phyloP scores from a whole-genome alignment of 2,797 vertebrate species.

The Tenualosa ilisha region DNA sequence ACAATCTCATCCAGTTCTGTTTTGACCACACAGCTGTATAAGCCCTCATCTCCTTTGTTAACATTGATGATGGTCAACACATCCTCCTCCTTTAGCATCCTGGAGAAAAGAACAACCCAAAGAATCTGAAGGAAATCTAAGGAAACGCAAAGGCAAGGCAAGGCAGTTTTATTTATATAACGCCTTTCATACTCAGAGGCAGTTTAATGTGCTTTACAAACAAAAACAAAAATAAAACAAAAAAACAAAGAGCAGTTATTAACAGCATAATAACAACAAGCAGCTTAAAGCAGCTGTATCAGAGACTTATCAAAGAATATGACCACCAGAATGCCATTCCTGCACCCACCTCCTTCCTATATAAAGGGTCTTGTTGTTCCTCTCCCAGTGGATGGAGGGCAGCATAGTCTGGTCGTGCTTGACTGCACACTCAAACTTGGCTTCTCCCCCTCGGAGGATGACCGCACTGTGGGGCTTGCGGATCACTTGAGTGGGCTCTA shows the following conservation, averaged over 20 bases:
- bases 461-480: conserved; percentile 83
- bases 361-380: conserved; percentile 78
- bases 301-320: no score
- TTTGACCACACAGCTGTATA: conserved; percentile 89
- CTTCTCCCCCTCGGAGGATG: conserved; percentile 80
- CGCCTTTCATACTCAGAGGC: no score
- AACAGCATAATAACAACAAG: not conserved
- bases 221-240: no score
- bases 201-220: no score
- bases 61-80: conserved; percentile 87
- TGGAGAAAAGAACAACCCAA: conserved; percentile 55
- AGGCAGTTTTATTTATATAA: no score
- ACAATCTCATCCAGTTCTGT: conserved; percentile 90
- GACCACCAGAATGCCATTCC: not conserved
- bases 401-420: conserved; percentile 82
- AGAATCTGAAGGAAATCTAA: not conserved
- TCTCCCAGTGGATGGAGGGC: conserved; percentile 86
- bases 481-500: conserved; percentile 88
- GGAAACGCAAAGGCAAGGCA: not conserved
- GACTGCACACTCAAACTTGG: conserved; percentile 85
- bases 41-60: conserved; percentile 86
- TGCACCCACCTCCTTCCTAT: conserved; percentile 83
- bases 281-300: no score
- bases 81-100: conserved; percentile 89
- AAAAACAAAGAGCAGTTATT: no score